These are phyloP conservation scores for Plutomurus gul DNA, from an alignment of 1,140 invertebrate species.

Conservation along the genomic window DNA sequence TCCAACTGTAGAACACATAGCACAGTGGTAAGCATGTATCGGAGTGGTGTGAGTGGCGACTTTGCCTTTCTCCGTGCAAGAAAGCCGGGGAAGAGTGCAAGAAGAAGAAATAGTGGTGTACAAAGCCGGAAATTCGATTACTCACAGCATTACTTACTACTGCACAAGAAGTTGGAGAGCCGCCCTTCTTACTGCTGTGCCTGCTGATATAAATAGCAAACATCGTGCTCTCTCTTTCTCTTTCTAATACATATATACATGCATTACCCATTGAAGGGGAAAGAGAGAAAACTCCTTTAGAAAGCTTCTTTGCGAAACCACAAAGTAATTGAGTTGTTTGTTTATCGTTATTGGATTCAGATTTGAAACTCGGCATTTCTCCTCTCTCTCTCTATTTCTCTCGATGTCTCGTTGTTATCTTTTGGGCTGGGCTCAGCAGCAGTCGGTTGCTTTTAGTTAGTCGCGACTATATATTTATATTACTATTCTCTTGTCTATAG, in stretches of 20 bases:
- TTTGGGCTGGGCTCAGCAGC: constrained; percentile 9
- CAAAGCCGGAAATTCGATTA: constrained; percentile 18
- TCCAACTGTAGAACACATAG: not conserved
- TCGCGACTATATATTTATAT: too few relatives aligned
- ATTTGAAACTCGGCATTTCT: constrained; percentile 1
- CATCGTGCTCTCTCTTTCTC: not conserved
- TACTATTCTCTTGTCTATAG: too few relatives aligned
- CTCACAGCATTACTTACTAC: constrained; percentile 18
- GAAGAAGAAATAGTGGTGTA: not conserved
- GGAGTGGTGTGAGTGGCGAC: too few relatives aligned
- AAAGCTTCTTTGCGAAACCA: constrained; percentile 10
- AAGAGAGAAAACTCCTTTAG: not conserved
- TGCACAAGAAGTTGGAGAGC: constrained; percentile 5
- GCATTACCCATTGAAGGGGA: not conserved
- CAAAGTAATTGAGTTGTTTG: constrained; percentile 29
- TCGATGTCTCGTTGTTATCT: too few relatives aligned
- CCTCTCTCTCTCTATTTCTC: too few relatives aligned
- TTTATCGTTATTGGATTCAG: constrained; percentile 29
- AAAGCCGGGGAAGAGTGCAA: not conserved
- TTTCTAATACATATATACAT: not conserved
- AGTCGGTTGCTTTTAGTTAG: too few relatives aligned
- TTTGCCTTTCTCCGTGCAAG: not conserved
- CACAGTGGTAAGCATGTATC: not conserved
- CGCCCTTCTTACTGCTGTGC: not conserved
- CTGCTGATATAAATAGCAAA: not conserved